phyloP scores from a whole-genome alignment of 2,888 invertebrate species.

The Heterodera filipjevi region DNA sequence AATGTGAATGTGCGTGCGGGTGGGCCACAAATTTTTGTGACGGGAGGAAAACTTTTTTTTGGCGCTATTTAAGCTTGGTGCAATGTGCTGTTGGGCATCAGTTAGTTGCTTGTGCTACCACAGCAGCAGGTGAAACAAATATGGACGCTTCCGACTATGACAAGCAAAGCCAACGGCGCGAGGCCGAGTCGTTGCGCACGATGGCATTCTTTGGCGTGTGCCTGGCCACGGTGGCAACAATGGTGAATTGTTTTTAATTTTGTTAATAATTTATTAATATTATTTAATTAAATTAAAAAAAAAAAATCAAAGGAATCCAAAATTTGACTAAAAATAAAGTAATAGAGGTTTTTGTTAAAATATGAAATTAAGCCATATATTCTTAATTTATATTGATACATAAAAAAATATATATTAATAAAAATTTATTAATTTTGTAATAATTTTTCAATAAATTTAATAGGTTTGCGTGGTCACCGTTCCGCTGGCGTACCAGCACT shows the following conservation, averaged over 20 bases:
- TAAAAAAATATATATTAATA: no score
- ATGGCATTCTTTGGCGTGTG: conserved; percentile 62
- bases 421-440: not conserved
- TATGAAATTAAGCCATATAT: no score
- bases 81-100: not conserved
- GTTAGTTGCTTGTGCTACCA: no score
- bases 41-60: not conserved
- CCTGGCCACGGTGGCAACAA: conserved; percentile 56
- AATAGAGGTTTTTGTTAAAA: no score
- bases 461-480: conserved; percentile 54
- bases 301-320: no score
- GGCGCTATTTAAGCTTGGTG: not conserved
- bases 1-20: not conserved
- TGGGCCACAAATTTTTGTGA: not conserved
- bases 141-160: conserved; percentile 24
- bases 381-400: no score
- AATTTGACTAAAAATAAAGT: no score
- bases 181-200: conserved; percentile 50
- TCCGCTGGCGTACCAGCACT: conserved; percentile 61
- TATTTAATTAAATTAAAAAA: no score
- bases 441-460: not conserved
- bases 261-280: no score
- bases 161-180: conserved; percentile 36
- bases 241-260: conserved; percentile 31
- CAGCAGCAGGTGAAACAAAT: not conserved